Percentiles rank a stretch among this genome's conserved stretches.
Evolutionary conservation across 1,140 invertebrate genomes (phyloP).

Genomic region (Drosophila azteca): DNA sequence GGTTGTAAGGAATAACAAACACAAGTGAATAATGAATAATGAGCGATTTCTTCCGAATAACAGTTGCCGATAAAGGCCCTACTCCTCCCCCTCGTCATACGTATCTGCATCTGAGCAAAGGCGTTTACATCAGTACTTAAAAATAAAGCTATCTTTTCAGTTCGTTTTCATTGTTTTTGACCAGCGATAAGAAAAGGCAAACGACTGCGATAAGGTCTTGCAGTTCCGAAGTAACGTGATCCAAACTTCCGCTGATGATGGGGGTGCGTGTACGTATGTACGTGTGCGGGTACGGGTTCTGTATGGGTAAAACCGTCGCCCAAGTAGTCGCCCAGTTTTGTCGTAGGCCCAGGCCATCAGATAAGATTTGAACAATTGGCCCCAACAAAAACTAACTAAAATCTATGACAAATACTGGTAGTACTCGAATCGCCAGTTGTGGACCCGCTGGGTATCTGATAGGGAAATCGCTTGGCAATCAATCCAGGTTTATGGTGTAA

Average conservation of each 20-base stretch:
- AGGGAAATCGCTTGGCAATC: conserved; percentile 16
- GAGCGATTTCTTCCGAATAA: conserved; percentile 49
- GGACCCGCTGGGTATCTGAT: not conserved
- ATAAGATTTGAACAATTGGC: conserved; percentile 62
- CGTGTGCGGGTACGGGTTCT: conserved; percentile 7
- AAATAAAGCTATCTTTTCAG: conserved; percentile 54
- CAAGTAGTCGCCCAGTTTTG: conserved; percentile 46
- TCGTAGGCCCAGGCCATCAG: conserved; percentile 56
- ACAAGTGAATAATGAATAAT: conserved; percentile 71
- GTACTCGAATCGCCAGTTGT: not conserved
- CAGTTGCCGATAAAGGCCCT: conserved; percentile 34
- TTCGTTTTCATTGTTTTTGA: conserved; percentile 28
- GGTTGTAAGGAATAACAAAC: conserved; percentile 21
- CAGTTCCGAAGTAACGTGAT: conserved; percentile 50
- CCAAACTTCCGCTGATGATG: conserved; percentile 69
- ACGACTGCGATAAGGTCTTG: conserved; percentile 47
- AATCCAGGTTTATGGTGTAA: conserved; percentile 38
- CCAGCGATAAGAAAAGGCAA: conserved; percentile 26
- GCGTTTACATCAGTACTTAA: conserved; percentile 70
- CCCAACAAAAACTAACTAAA: conserved; percentile 28
- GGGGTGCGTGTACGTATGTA: conserved; percentile 5
- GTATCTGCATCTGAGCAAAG: conserved; percentile 12
- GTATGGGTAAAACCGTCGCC: conserved; percentile 9
- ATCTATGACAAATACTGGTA: conserved; percentile 35
- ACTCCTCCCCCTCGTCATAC: too few species aligned